These are phyloP conservation scores for Cyprinodon variegatus DNA, from an alignment of 2,113 vertebrate species.

Conservation along the genomic window DNA sequence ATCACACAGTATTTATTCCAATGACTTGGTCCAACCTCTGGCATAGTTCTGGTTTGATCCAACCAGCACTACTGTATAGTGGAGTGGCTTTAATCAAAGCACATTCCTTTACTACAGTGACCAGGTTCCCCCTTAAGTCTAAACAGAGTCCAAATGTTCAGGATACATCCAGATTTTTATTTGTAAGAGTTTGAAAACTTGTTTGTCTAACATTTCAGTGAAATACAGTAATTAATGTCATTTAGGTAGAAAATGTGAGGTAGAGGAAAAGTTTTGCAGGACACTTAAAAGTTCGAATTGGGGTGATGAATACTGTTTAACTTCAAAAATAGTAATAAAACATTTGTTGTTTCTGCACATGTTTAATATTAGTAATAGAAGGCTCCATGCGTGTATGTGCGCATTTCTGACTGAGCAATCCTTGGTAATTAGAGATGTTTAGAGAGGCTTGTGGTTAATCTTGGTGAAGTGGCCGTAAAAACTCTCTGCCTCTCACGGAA, in stretches of 20 bases:
- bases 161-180: not conserved
- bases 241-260: not conserved
- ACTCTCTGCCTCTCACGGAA: constrained; percentile 72
- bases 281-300: constrained; percentile 1
- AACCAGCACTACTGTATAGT: not conserved
- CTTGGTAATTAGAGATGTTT: constrained; percentile 69
- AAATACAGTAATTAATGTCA: not conserved
- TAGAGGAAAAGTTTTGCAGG: not conserved
- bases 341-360: constrained; percentile 43
- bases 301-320: not conserved
- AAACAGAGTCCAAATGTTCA: not conserved
- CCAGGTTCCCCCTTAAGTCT: not conserved
- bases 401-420: constrained; percentile 62
- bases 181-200: not conserved
- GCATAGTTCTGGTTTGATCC: not conserved
- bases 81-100: not conserved
- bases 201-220: not conserved
- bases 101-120: not conserved
- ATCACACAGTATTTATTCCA: too few species aligned
- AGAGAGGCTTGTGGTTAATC: constrained; percentile 74
- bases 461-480: constrained; percentile 75
- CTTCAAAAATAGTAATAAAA: constrained; percentile 15
- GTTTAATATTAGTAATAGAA: constrained; percentile 64
- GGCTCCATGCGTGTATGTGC: constrained; percentile 16
- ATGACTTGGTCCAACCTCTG: too few species aligned